Conservation (phyloP, 1,140 invertebrate species). For the Trachelipus rathkii region DNA sequence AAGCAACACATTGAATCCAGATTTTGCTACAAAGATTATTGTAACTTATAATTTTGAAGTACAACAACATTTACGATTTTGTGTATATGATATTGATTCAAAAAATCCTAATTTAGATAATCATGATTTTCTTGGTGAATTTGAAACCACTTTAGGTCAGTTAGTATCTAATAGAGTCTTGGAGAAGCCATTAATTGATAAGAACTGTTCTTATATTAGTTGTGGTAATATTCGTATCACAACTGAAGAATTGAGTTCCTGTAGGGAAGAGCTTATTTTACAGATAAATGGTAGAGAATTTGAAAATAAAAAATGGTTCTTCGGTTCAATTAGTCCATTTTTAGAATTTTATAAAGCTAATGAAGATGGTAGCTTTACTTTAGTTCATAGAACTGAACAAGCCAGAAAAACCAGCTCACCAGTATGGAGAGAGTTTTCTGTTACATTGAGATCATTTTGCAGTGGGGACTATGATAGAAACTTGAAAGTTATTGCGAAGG, state of each 20-base stretch:
- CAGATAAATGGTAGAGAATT: constrained; percentile 51
- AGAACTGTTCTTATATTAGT: constrained; percentile 45
- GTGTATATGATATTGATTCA: constrained; percentile 59
- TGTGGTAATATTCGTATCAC: constrained; percentile 53
- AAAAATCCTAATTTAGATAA: constrained; percentile 52
- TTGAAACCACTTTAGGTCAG: constrained; percentile 56
- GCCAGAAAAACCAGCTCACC: constrained; percentile 58
- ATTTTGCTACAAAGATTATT: constrained; percentile 57
- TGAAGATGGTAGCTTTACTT: constrained; percentile 52
- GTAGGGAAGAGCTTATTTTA: constrained; percentile 56
- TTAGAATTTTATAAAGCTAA: constrained; percentile 56
- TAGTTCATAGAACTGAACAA: constrained; percentile 56
- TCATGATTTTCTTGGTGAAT: constrained; percentile 59
- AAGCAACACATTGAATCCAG: constrained; percentile 58
- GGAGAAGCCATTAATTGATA: constrained; percentile 48
- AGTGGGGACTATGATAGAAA: constrained; percentile 60
- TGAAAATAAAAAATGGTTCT: constrained; percentile 56
- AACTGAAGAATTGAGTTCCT: constrained; percentile 56
- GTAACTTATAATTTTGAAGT: constrained; percentile 55
- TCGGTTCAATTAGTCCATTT: constrained; percentile 58
- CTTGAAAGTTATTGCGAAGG: constrained; percentile 51
- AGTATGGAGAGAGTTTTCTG: constrained; percentile 57
- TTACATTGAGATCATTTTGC: constrained; percentile 57
- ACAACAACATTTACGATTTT: constrained; percentile 54
- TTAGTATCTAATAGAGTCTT: constrained; percentile 51